Evolutionary conservation across 2,888 invertebrate genomes (phyloP).

Genomic region (Callyntrura guangdongensis): DNA sequence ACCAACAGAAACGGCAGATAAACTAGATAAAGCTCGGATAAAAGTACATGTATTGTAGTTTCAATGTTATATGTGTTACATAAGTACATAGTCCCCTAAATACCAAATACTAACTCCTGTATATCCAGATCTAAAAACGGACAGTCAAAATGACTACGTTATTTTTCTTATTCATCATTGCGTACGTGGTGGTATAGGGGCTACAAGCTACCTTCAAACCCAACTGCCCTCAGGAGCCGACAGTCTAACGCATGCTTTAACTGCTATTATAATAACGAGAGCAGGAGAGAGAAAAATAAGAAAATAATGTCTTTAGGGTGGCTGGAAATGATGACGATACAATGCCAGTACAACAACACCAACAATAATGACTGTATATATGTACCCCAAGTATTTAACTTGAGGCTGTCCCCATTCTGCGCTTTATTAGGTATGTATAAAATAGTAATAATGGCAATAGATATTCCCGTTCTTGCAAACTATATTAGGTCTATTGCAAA

Average conservation of each 20-base stretch:
- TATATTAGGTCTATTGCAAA: conserved; percentile 50
- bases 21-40: conserved; percentile 32
- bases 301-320: conserved; percentile 76
- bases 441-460: conserved; percentile 33
- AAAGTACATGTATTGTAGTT: not conserved
- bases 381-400: conserved; percentile 65
- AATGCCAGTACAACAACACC: conserved; percentile 52
- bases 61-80: too few species aligned
- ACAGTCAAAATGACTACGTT: conserved; percentile 36
- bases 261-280: conserved; percentile 66
- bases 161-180: conserved; percentile 22
- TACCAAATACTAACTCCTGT: not conserved
- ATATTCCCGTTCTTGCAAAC: not conserved
- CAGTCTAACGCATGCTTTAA: conserved; percentile 45
- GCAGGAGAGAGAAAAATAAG: conserved; percentile 49
- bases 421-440: conserved; percentile 18
- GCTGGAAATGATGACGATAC: conserved; percentile 70
- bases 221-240: conserved; percentile 69
- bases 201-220: conserved; percentile 54
- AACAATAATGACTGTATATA: conserved; percentile 54
- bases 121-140: conserved; percentile 34
- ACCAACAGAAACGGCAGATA: conserved; percentile 5
- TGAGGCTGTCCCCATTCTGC: conserved; percentile 65
- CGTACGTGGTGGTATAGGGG: conserved; percentile 53
- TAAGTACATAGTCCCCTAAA: not conserved